Evolutionary conservation across 23 tunicate genomes (phyloP).

Genomic region (Halocynthia aurantium): DNA sequence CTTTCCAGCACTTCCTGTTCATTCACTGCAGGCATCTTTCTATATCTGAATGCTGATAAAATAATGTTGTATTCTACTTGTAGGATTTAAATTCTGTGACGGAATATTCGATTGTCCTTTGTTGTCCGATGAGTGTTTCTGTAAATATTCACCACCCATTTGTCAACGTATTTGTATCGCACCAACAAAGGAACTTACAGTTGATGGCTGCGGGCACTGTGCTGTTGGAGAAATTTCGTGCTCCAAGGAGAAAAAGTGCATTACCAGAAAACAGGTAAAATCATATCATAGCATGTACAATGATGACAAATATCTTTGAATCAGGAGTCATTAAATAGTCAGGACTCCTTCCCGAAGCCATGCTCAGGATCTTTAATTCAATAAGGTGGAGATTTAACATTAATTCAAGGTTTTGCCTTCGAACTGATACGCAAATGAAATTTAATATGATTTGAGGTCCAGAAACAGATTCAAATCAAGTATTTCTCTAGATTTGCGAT

Average conservation of each 20-base stretch:
- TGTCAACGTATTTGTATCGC: constrained; percentile 12
- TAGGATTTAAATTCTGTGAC: constrained; percentile 7
- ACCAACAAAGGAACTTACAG: not conserved
- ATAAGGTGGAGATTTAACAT: not conserved
- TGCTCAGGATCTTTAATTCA: no score
- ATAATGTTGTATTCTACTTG: no score
- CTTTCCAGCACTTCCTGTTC: not conserved
- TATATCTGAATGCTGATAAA: not conserved
- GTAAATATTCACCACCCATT: constrained; percentile 21
- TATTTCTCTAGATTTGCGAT: no score
- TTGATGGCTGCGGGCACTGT: constrained; percentile 7
- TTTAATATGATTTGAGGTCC: no score
- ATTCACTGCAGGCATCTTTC: not conserved
- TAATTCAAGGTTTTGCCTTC: not conserved
- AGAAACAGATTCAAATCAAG: no score
- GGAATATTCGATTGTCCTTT: constrained; percentile 23
- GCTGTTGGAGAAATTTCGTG: constrained; percentile 12
- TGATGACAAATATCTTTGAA: no score
- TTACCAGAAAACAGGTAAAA: constrained; percentile 13
- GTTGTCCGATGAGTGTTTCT: constrained; percentile 31
- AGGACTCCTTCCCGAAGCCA: no score
- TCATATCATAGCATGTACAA: not conserved
- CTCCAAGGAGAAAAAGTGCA: not conserved
- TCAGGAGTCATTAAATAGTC: no score
- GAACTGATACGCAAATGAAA: no score